These are phyloP conservation scores for Tyrannus savana DNA, from an alignment of 2,113 vertebrate genomes.

Conservation along the genomic window DNA sequence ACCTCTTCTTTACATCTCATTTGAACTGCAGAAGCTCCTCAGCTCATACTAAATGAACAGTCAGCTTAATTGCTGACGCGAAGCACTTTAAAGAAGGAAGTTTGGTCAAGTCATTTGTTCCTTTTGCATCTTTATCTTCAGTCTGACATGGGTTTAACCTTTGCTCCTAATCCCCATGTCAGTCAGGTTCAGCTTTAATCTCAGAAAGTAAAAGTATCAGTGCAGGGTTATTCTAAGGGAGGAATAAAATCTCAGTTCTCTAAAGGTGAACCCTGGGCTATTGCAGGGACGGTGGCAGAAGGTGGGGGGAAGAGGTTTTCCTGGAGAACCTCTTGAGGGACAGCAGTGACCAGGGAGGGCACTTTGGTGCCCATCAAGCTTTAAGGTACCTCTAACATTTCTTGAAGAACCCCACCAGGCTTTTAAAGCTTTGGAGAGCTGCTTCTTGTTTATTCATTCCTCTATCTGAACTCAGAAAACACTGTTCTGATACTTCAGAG, in stretches of 20 bases:
- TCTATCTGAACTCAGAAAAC: background rate
- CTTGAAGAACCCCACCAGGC: background rate
- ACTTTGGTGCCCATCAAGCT: background rate
- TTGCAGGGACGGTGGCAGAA: background rate
- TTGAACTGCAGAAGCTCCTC: slow-evolving; percentile 9
- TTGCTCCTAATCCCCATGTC: slow-evolving; percentile 17
- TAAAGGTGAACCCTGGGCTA: background rate
- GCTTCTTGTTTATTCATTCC: background rate
- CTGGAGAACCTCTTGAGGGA: background rate
- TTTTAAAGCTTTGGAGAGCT: background rate
- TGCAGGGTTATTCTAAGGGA: background rate
- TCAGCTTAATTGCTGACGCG: background rate
- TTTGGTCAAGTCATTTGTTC: slow-evolving; percentile 45
- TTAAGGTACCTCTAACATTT: background rate
- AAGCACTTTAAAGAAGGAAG: slow-evolving; percentile 16
- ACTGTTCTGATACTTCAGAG: background rate
- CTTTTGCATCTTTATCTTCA: slow-evolving; percentile 57
- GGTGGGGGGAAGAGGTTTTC: background rate
- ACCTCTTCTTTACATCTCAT: slow-evolving; percentile 21
- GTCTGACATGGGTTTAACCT: slow-evolving; percentile 52
- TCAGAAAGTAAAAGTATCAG: slow-evolving; percentile 3
- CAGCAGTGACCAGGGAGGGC: background rate
- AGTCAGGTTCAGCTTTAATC: slow-evolving; percentile 19
- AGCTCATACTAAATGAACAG: slow-evolving; percentile 11
- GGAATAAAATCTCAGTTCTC: background rate